Conservation (phyloP, 2,113 vertebrate species). For the Chamaea fasciata region DNA sequence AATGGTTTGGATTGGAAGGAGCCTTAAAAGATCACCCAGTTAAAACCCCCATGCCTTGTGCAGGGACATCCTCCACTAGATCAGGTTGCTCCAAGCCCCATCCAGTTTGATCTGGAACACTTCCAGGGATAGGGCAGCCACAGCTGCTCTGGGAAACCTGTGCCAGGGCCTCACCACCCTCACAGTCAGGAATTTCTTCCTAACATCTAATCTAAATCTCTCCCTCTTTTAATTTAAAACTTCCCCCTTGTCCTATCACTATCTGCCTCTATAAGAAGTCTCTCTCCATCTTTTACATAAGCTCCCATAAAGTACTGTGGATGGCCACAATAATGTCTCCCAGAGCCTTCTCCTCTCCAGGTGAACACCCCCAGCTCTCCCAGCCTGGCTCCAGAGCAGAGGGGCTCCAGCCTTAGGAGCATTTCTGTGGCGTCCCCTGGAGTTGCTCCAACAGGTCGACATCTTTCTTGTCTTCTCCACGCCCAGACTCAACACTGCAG, state of each 20-base stretch:
- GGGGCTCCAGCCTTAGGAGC: neutral
- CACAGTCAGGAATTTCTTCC: neutral
- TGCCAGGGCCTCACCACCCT: neutral
- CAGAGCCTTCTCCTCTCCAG: neutral
- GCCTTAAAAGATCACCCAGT: neutral
- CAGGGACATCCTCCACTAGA: neutral
- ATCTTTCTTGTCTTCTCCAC: neutral
- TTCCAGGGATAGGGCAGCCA: neutral
- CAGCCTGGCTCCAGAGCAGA: neutral
- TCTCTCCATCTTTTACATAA: neutral
- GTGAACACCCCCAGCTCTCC: neutral
- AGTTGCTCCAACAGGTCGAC: neutral
- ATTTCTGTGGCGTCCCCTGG: neutral
- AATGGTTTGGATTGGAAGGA: neutral
- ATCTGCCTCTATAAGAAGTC: neutral
- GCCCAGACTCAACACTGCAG: neutral
- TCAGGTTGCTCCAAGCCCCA: neutral
- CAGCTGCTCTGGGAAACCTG: neutral
- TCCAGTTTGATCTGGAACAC: neutral
- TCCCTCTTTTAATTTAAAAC: neutral
- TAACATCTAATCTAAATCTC: neutral
- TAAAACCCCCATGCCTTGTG: neutral
- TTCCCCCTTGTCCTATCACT: neutral
- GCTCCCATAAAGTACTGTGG: neutral
- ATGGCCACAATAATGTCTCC: neutral